Evolutionary conservation across 1,140 invertebrate genomes (phyloP).

Genomic region (fruit fly (Drosophila melanogaster)): Release_6_plus_ISO1_MT NC_004354.4:13241001-13241500

Average conservation of each 20-base stretch:
- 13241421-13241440: conserved; percentile 17
- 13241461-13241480: too few relatives aligned
- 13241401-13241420: conserved; percentile 13
- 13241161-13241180: conserved; percentile 9
- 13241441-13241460: conserved; percentile 10
- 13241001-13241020: not conserved
- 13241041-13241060: not conserved
- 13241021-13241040: not conserved
- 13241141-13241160: conserved; percentile 4
- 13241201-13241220: not conserved
- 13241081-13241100: not conserved
- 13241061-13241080: not conserved
- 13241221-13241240: conserved; percentile 6
- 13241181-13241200: conserved; percentile 9
- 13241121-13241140: not conserved
- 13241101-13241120: not conserved
- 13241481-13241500: too few relatives aligned
- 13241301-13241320: too few relatives aligned
- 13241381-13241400: conserved; percentile 74
- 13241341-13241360: conserved; percentile 70
- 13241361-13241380: conserved; percentile 71
- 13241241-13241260: not conserved
- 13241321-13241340: conserved; percentile 3
- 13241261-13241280: too few relatives aligned
- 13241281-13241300: too few relatives aligned